Conservation (phyloP, 2,888 invertebrate genomes). For the Caenorhabditis afra region DNA sequence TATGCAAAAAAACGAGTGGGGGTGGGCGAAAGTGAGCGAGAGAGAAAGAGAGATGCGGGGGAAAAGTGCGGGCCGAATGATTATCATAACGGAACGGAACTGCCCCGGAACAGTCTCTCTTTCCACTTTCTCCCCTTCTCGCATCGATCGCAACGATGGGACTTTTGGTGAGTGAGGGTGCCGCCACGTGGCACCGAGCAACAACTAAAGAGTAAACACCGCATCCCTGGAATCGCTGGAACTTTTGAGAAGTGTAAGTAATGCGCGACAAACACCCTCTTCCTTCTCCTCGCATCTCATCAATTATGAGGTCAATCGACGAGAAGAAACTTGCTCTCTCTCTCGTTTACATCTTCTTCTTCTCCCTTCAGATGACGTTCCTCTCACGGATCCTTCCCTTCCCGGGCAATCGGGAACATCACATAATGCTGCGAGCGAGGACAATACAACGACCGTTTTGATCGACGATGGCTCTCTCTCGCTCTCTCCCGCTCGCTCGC, state of each 20-base stretch:
- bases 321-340: slow-evolving; percentile 25
- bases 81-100: slow-evolving; percentile 37
- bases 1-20: slow-evolving; percentile 32
- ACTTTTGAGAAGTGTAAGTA: not conserved
- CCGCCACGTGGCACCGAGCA: slow-evolving; percentile 17
- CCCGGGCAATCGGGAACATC: too few species aligned
- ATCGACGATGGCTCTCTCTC: not conserved
- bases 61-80: slow-evolving; percentile 18
- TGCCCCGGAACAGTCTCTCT: slow-evolving; percentile 12
- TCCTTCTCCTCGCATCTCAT: slow-evolving; percentile 17
- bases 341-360: slow-evolving; percentile 13
- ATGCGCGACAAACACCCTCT: slow-evolving; percentile 6
- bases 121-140: slow-evolving; percentile 23
- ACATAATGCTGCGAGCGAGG: not conserved
- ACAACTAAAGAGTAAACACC: too few species aligned
- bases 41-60: not conserved
- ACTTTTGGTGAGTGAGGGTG: slow-evolving; percentile 36
- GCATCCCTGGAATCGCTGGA: not conserved
- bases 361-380: not conserved
- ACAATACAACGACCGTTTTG: not conserved
- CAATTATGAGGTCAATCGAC: slow-evolving; percentile 43
- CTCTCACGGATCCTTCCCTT: not conserved
- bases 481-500: too few species aligned
- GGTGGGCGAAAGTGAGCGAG: not conserved
- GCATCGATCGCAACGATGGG: slow-evolving; percentile 36